Conservation (phyloP, 2,888 invertebrate species). For the Synergus itoensis region DNA sequence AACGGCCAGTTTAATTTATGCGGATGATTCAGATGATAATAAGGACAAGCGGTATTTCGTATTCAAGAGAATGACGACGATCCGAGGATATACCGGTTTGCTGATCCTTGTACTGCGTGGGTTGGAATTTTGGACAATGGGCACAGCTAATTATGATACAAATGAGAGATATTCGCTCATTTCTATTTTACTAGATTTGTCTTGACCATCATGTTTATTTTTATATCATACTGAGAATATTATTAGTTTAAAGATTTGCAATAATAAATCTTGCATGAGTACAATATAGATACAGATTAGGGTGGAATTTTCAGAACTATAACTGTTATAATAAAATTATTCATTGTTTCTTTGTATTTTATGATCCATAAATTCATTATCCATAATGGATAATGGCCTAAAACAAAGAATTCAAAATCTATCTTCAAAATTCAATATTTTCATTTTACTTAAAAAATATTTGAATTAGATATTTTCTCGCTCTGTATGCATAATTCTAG, state of each 20-base stretch:
- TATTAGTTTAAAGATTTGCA: not conserved
- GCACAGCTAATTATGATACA: not conserved
- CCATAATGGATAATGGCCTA: no score
- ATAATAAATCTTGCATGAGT: not conserved
- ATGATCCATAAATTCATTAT: no score
- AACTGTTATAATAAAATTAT: no score
- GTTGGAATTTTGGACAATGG: conserved; percentile 27
- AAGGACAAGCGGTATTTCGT: conserved; percentile 11
- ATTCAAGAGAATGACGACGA: conserved; percentile 19
- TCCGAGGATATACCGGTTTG: conserved; percentile 9
- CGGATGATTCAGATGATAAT: conserved; percentile 39
- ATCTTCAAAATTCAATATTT: no score
- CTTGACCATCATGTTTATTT: conserved; percentile 10
- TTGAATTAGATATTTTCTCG: no score
- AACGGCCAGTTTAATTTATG: conserved; percentile 31
- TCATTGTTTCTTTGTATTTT: no score
- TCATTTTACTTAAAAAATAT: no score
- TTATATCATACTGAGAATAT: not conserved
- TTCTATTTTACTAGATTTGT: not conserved
- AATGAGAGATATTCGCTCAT: not conserved
- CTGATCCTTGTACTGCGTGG: conserved; percentile 4
- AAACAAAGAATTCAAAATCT: no score
- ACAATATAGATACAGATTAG: no score
- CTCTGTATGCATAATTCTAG: no score
- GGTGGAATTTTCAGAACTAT: no score